Base-by-base conservation (phyloP, 2,888 invertebrate genomes). In the Apodemia zela region DNA sequence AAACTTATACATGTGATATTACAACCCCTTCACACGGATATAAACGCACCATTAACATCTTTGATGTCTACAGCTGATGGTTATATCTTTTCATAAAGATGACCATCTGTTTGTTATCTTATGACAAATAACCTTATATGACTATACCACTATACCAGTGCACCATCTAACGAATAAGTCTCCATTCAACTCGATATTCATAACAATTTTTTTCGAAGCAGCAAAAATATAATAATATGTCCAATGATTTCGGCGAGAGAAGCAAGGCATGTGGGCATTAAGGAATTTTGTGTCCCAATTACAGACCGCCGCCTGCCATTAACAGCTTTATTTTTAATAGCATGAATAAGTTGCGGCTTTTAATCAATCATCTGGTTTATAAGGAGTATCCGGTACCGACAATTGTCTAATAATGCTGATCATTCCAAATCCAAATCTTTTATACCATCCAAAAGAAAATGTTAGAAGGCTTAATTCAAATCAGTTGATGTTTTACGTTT, bases 301-400 rank as follows among this genome's bases (percentile, higher is more conserved):
- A 89, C 83, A 76, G 78, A 76, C 73, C 76, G 76, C 82, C 78
- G 80, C 73, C 77, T 73, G 78, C 81, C 83, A 86, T 88, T 86
- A 89, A 87, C 83, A 85, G 85, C 82, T 85, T 87, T 87, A 88
- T 87, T 87, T 87, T 87, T 84, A 82, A 81, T 77, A 74, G 73
- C 81, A 83, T 85, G 81, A 82, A 87, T 87, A 87, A 83, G 79
- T 86, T 82, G 88, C 85, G 85, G 87, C 83, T 82, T 89, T 88
- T 87, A 87, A 89, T 89, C 87, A 88, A 88, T 87, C 86, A 85
- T 83, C 78, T 75, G 79, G 79, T 74, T 74, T 77, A 76, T 76
- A 75, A 76, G 74, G 71, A 77, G 80, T 82, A 82, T 85, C 85
- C 87, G 83, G 85, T 76, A 72, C 75, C 74, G 76, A 78, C 81